Percentiles rank a stretch among this genome's conserved stretches.
Conservation (phyloP, 2,888 invertebrate species). For the Dusona sp. region DNA sequence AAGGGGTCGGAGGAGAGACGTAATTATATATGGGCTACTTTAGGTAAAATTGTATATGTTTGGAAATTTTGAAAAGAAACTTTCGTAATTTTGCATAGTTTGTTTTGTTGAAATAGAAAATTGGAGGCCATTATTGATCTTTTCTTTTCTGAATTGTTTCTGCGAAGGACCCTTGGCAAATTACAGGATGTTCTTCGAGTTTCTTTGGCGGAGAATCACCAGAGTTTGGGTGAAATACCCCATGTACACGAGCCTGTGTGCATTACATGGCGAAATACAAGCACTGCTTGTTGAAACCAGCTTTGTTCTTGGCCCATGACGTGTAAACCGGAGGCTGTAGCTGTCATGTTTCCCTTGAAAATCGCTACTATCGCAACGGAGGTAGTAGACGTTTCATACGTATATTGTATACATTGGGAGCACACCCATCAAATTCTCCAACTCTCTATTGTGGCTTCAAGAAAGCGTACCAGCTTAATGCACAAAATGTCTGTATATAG, state of each 20-base stretch:
- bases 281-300: constrained; percentile 13
- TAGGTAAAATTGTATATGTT: background rate
- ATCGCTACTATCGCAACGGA: constrained; percentile 12
- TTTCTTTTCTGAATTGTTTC: background rate
- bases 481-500: background rate
- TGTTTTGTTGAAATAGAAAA: background rate
- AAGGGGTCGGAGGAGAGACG: background rate
- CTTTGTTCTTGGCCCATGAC: constrained; percentile 61
- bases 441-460: constrained; percentile 21
- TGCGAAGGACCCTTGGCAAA: background rate
- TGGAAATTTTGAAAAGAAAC: too few relatives aligned
- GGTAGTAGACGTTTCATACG: constrained; percentile 18
- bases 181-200: background rate
- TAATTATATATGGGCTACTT: background rate
- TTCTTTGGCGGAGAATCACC: background rate
- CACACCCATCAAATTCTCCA: background rate
- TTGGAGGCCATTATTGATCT: background rate
- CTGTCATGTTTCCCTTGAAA: constrained; percentile 43
- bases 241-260: background rate
- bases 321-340: constrained; percentile 52
- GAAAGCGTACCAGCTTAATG: constrained; percentile 11
- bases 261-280: constrained; percentile 19
- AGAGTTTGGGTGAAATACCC: background rate
- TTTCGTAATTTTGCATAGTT: background rate
- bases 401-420: background rate